These are phyloP conservation scores for Eupsilia transversa DNA, from an alignment of 2,888 invertebrate species.

Conservation along the genomic window DNA sequence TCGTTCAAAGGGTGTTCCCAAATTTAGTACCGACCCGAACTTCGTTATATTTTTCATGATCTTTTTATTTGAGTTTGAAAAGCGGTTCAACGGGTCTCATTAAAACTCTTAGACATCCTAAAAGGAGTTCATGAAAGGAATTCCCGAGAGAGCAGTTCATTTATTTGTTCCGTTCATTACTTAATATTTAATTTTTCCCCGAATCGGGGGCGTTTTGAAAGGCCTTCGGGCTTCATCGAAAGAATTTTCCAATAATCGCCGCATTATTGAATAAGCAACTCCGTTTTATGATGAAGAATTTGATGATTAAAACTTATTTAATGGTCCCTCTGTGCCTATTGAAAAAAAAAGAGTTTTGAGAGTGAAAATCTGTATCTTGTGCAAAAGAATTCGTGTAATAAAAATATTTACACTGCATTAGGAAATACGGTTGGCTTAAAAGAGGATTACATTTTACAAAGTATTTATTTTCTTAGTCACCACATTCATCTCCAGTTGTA, in stretches of 20 bases:
- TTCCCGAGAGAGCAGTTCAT: slow-evolving; percentile 77
- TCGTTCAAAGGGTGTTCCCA: slow-evolving; percentile 62
- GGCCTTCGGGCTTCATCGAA: slow-evolving; percentile 70
- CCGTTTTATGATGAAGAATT: slow-evolving; percentile 79
- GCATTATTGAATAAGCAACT: slow-evolving; percentile 81
- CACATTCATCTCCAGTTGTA: not conserved
- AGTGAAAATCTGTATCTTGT: slow-evolving; percentile 20
- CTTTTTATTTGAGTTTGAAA: slow-evolving; percentile 86
- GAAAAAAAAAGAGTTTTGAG: slow-evolving; percentile 52
- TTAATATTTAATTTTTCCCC: slow-evolving; percentile 78
- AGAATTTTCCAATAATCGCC: slow-evolving; percentile 84
- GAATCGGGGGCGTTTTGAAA: slow-evolving; percentile 69
- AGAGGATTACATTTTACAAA: not conserved
- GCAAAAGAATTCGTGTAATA: not conserved
- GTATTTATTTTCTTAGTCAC: not conserved
- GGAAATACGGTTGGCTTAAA: not conserved
- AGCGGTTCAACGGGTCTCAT: slow-evolving; percentile 84
- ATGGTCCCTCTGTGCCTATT: slow-evolving; percentile 45
- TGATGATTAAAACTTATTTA: slow-evolving; percentile 78
- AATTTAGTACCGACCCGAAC: slow-evolving; percentile 68
- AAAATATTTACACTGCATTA: not conserved
- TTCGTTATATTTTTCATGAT: slow-evolving; percentile 84
- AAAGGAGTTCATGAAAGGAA: slow-evolving; percentile 81
- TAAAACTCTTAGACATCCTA: slow-evolving; percentile 83
- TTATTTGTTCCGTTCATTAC: slow-evolving; percentile 84